Conservation (phyloP, 2,888 invertebrate species). For the Euzetes globulus region DNA sequence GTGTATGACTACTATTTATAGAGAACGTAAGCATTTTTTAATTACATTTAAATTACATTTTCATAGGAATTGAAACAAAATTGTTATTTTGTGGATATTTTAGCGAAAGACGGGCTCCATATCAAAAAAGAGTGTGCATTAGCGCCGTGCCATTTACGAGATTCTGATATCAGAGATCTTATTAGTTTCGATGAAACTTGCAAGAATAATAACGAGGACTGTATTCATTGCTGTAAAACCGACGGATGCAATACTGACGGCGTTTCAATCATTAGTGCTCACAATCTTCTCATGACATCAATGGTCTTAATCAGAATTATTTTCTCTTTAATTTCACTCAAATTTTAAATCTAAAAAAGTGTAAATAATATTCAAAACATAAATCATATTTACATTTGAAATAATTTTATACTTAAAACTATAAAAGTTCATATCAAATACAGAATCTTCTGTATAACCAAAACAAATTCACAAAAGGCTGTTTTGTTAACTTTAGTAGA, state of each 20-base stretch:
- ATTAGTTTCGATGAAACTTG: conserved; percentile 39
- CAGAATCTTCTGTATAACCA: no score
- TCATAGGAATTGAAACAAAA: not conserved
- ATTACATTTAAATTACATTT: not conserved
- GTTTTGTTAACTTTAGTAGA: not conserved
- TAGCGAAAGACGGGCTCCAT: conserved; percentile 23
- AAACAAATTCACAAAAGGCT: not conserved
- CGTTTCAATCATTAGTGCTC: not conserved
- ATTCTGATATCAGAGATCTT: conserved; percentile 39
- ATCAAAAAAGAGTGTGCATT: conserved; percentile 42
- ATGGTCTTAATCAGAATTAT: not conserved
- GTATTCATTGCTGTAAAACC: conserved; percentile 42
- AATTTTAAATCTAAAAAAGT: not conserved
- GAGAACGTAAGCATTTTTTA: conserved; percentile 35
- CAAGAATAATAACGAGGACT: conserved; percentile 42
- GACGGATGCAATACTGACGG: conserved; percentile 43
- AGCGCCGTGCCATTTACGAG: conserved; percentile 43
- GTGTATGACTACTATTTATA: conserved; percentile 36
- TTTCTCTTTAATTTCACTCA: not conserved
- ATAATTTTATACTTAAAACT: not conserved
- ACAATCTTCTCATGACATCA: not conserved
- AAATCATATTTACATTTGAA: not conserved
- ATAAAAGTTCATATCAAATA: not conserved
- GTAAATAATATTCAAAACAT: not conserved
- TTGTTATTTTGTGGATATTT: no score